Percentiles rank a stretch among this genome's conserved stretches.
phyloP scores from a whole-genome alignment of 2,113 vertebrate species.

The Malurus alboscapulatus region DNA sequence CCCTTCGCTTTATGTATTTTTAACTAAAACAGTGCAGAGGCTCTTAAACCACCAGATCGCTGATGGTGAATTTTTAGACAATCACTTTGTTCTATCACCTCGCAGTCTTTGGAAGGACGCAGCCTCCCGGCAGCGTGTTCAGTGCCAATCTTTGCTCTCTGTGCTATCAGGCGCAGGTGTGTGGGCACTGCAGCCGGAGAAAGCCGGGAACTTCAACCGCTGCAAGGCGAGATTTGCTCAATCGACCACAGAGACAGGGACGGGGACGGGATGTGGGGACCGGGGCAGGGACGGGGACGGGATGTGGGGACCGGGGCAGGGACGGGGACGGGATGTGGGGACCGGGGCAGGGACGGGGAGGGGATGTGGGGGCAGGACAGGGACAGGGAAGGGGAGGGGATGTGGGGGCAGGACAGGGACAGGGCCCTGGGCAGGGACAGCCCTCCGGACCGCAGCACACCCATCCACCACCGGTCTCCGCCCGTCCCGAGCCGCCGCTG shows the following conservation, averaged over 20 bases:
- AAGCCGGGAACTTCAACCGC: background rate
- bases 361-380: too few species aligned
- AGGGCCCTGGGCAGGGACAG: background rate
- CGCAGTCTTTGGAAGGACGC: background rate
- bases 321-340: background rate
- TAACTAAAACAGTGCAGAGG: fast-evolving
- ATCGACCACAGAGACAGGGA: background rate
- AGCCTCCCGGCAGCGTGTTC: background rate
- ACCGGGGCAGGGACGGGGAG: background rate
- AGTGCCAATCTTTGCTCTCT: fast-evolving
- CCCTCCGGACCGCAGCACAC: too few species aligned
- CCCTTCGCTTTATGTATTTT: fast-evolving
- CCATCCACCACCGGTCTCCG: too few species aligned
- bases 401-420: too few species aligned
- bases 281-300: background rate
- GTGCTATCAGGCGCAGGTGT: fast-evolving
- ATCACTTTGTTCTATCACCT: too few species aligned
- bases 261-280: background rate
- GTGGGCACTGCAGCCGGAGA: background rate
- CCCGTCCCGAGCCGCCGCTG: too few species aligned
- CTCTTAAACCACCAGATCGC: background rate
- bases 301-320: too few species aligned
- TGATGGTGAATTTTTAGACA: too few species aligned
- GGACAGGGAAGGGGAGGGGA: too few species aligned
- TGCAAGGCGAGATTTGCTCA: background rate